These are phyloP conservation scores for Heteromormyrus szaboi DNA, from an alignment of 2,797 vertebrate genomes.

Conservation along the genomic window DNA sequence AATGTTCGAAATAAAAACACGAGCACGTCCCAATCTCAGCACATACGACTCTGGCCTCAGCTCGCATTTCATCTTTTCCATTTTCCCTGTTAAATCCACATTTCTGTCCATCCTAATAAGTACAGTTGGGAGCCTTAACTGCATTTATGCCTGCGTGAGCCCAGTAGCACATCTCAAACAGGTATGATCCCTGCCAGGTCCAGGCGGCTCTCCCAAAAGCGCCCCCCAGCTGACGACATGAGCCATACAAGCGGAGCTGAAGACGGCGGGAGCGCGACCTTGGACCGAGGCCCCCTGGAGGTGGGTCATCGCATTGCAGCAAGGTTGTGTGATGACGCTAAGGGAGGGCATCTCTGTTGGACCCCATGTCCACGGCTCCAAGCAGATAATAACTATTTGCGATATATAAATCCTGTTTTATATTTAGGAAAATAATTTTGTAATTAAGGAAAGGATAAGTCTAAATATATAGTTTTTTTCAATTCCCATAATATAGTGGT, in stretches of 20 bases:
- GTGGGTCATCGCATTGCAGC: constrained; percentile 35
- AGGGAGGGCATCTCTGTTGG: background rate
- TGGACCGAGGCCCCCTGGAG: constrained; percentile 43
- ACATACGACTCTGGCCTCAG: background rate
- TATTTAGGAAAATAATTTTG: background rate
- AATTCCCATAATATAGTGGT: background rate
- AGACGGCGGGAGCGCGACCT: constrained; percentile 51
- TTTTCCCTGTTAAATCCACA: background rate
- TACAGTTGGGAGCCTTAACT: background rate
- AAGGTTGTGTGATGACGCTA: background rate
- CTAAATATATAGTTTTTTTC: background rate
- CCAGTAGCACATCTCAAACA: background rate
- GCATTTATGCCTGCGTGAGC: background rate
- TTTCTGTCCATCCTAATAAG: background rate
- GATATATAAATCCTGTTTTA: background rate
- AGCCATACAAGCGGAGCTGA: constrained; percentile 53
- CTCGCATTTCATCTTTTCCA: background rate
- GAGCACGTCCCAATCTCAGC: background rate
- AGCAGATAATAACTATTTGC: background rate
- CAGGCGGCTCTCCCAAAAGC: constrained; percentile 52
- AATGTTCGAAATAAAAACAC: background rate
- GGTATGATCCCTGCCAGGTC: constrained; percentile 46
- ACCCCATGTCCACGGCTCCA: background rate
- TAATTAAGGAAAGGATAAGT: background rate
- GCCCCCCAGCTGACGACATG: constrained; percentile 54